Percentiles rank a stretch among this genome's conserved stretches.
Conservation (phyloP, 2,888 invertebrate genomes). For the Scrobipalpa costella region DNA sequence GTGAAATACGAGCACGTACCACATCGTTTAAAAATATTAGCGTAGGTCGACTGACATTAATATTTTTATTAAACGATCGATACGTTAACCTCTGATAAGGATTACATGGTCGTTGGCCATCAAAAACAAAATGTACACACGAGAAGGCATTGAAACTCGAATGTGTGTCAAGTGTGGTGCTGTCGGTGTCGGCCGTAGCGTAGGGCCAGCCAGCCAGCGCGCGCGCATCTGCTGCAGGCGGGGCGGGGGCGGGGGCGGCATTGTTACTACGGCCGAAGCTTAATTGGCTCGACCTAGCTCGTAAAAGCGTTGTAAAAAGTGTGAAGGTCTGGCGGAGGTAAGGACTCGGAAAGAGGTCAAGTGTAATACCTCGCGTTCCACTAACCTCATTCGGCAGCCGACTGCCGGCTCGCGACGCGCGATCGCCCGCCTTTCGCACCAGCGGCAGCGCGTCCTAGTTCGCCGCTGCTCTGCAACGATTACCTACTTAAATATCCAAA, state of each 20-base stretch:
- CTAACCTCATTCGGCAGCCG: slow-evolving; percentile 76
- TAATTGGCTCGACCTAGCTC: slow-evolving; percentile 79
- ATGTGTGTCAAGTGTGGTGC: slow-evolving; percentile 74
- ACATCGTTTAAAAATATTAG: slow-evolving; percentile 5
- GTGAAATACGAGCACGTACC: neutral
- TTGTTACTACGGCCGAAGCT: slow-evolving; percentile 64
- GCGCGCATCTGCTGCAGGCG: slow-evolving; percentile 53
- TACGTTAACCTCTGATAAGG: slow-evolving; percentile 29
- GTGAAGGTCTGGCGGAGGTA: slow-evolving; percentile 80
- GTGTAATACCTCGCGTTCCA: slow-evolving; percentile 79
- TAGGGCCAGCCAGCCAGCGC: slow-evolving; percentile 54
- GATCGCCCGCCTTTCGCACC: slow-evolving; percentile 67
- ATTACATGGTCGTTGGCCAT: slow-evolving; percentile 38
- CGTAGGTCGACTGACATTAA: slow-evolving; percentile 8
- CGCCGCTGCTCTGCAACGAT: slow-evolving; percentile 54
- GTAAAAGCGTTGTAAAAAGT: slow-evolving; percentile 79
- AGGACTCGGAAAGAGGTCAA: slow-evolving; percentile 81
- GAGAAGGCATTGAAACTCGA: slow-evolving; percentile 66
- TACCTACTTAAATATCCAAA: slow-evolving; percentile 39
- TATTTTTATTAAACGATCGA: slow-evolving; percentile 25
- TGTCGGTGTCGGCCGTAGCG: slow-evolving; percentile 49
- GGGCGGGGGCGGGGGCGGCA: slow-evolving; percentile 48
- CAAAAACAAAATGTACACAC: slow-evolving; percentile 44
- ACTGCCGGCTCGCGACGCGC: slow-evolving; percentile 53
- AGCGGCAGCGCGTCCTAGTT: slow-evolving; percentile 67